Base-by-base conservation (phyloP, 64 coral and sea anemone genomes). In the Dendronephthya gigantea region DNA sequence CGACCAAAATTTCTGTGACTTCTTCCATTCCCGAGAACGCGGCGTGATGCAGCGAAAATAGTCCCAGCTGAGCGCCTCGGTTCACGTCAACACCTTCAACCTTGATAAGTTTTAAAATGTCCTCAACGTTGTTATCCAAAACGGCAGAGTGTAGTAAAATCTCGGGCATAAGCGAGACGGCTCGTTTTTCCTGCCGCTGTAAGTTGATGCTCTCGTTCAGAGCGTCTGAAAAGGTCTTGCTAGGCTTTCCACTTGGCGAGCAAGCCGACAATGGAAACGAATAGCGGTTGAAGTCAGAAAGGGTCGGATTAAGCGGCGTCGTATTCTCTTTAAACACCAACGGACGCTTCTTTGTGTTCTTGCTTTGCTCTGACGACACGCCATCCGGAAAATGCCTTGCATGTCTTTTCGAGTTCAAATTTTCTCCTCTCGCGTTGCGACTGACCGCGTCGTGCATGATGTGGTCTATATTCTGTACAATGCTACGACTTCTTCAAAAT, bases 111-210 rank as follows among this genome's bases (percentile, higher is more conserved):
- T 88, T 88, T n/a, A 36, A 35, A n/a, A 88, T 45, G 52, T 88
- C 86, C 43, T 88, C 70, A 27, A 50, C 82, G 48, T 88, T 88
- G 70, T 88, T 88, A 28, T 88, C 86, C 40, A 88, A 50, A 9
- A 88, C 86, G 19, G 86, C 86, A 0, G 74, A 88, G 82, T 82
- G 86, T 13, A 88, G 75, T 88, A 88, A 51, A 82, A 88, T 82
- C 48, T 88, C 86, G 19, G 86, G 86, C 47, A 72, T 82, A 7
- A 88, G 75, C 19, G 86, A 88, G 27, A 88, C 86, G 2, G 86
- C 70, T 50, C 86, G 55, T 62, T 62, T 62, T 19, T 62, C 55
- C 25, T 62, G 55, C 17, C 55, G 19, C 25, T 62, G 55, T 27
- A 62, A 62, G 55, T n/a, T 62, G 55, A 62, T 62, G 55, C 25